phyloP scores from a whole-genome alignment of 1,140 invertebrate species.

The Monomorium pharaonis region DNA sequence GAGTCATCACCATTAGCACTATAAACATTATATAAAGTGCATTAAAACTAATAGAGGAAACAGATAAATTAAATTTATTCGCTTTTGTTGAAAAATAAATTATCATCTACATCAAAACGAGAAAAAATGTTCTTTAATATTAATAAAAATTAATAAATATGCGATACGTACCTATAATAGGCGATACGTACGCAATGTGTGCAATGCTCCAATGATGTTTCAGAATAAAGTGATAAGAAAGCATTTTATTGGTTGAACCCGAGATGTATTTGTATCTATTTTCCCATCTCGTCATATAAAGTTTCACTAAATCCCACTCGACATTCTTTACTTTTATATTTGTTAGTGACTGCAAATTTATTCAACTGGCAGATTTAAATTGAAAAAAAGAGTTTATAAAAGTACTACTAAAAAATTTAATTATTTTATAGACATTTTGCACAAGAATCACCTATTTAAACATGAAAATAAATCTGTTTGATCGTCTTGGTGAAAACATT shows the following conservation, averaged over 20 bases:
- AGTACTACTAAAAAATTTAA: background rate
- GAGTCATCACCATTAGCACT: slow-evolving; percentile 84
- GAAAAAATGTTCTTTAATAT: background rate
- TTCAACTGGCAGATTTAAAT: background rate
- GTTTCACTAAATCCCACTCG: slow-evolving; percentile 81
- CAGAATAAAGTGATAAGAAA: slow-evolving; percentile 80
- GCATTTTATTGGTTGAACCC: slow-evolving; percentile 78
- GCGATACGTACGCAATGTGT: slow-evolving; percentile 76
- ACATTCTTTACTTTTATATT: slow-evolving; percentile 66
- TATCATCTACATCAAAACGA: background rate
- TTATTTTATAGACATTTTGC: background rate
- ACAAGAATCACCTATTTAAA: background rate
- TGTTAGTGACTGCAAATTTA: slow-evolving; percentile 51
- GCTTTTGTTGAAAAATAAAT: background rate
- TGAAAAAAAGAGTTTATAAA: background rate
- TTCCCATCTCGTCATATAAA: slow-evolving; percentile 51
- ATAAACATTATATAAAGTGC: slow-evolving; percentile 15
- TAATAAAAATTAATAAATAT: slow-evolving; percentile 14
- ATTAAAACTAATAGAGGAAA: background rate
- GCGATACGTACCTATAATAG: slow-evolving; percentile 82
- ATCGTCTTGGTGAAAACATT: too few relatives aligned
- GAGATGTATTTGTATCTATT: slow-evolving; percentile 65
- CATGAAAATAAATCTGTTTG: background rate
- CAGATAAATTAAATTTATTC: background rate
- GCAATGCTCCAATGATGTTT: slow-evolving; percentile 78